phyloP scores from a whole-genome alignment of 1,140 invertebrate species.

The Lysiphlebus fabarum region DNA sequence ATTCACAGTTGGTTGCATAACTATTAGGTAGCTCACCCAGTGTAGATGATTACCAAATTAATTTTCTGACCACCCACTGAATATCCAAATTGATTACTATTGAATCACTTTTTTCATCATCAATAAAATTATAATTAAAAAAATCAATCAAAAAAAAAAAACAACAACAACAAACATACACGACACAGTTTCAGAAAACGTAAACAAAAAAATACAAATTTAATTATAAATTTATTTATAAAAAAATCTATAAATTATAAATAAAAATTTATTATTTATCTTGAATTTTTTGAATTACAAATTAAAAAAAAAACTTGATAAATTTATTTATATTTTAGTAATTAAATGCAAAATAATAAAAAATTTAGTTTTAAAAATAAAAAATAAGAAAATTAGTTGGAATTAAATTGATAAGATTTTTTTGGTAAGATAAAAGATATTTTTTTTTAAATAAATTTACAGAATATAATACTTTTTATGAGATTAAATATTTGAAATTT shows the following conservation, averaged over 20 bases:
- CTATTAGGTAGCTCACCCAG: neutral
- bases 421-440: neutral
- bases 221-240: too few relatives aligned
- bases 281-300: too few relatives aligned
- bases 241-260: too few relatives aligned
- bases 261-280: too few relatives aligned
- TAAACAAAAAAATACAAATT: too few relatives aligned
- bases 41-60: slow-evolving; percentile 10
- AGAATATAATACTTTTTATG: neutral
- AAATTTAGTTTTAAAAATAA: neutral
- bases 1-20: slow-evolving; percentile 12
- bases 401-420: slow-evolving; percentile 6
- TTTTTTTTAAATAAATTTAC: too few relatives aligned
- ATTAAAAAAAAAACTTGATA: too few relatives aligned
- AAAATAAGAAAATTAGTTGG: neutral
- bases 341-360: neutral
- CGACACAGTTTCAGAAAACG: too few relatives aligned
- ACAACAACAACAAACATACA: too few relatives aligned
- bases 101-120: too few relatives aligned
- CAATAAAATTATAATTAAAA: too few relatives aligned
- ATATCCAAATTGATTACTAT: neutral
- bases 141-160: too few relatives aligned
- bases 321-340: slow-evolving; percentile 1
- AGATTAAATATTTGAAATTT: neutral
- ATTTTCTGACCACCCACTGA: slow-evolving; percentile 7